Evolutionary conservation across 2,113 vertebrate species (phyloP).

Genomic region (Enhydra lutris): DNA sequence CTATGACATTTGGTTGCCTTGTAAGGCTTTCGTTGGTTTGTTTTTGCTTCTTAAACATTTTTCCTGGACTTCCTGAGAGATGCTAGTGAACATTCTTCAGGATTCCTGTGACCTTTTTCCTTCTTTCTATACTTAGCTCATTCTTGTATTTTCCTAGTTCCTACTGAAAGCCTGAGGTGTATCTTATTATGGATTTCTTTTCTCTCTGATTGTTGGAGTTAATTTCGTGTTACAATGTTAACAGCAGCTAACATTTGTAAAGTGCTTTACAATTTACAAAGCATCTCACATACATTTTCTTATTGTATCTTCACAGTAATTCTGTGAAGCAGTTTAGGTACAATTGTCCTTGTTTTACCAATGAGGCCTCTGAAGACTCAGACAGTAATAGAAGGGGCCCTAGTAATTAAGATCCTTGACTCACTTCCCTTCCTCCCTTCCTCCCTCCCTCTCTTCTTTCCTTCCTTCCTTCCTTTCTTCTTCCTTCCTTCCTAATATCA

Average conservation of each 20-base stretch:
- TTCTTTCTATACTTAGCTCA: slow-evolving; percentile 39
- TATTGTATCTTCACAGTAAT: background rate
- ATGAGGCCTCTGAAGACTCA: background rate
- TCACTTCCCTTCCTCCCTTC: background rate
- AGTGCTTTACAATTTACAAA: background rate
- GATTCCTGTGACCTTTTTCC: background rate
- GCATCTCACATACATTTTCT: background rate
- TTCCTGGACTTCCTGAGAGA: background rate
- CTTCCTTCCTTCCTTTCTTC: no score
- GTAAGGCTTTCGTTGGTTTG: background rate
- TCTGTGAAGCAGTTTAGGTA: background rate
- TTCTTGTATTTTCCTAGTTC: slow-evolving; percentile 24
- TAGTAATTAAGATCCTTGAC: background rate
- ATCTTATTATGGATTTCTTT: background rate
- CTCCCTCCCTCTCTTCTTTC: no score
- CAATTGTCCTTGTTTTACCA: background rate
- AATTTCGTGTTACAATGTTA: slow-evolving; percentile 41
- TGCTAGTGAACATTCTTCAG: background rate
- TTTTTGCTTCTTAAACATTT: slow-evolving; percentile 24
- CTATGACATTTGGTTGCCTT: slow-evolving; percentile 1
- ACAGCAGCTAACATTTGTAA: background rate
- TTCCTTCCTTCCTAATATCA: background rate
- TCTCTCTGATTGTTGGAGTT: background rate
- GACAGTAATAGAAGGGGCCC: background rate
- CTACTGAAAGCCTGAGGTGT: background rate